These are phyloP conservation scores for Orthosia gothica DNA, from an alignment of 2,888 invertebrate species.

Conservation along the genomic window DNA sequence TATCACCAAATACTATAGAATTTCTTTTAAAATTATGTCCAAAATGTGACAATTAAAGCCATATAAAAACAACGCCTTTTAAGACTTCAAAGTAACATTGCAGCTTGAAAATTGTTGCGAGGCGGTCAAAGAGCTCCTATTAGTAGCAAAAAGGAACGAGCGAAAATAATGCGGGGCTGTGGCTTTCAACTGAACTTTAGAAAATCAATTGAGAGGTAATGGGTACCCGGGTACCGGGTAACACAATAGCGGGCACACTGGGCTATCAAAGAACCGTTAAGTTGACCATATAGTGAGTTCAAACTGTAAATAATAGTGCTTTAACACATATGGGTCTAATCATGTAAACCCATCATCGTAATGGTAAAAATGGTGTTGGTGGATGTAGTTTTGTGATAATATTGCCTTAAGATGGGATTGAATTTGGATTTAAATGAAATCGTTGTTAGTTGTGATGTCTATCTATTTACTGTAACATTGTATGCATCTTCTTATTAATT, in stretches of 20 bases:
- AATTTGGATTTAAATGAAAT: background rate
- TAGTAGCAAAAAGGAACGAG: slow-evolving; percentile 42
- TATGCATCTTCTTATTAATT: background rate
- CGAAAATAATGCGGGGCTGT: slow-evolving; percentile 40
- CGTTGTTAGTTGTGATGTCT: background rate
- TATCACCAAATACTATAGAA: no score
- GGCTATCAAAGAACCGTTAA: slow-evolving; percentile 49
- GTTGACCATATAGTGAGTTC: slow-evolving; percentile 26
- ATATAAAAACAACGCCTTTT: slow-evolving; percentile 10
- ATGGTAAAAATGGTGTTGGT: background rate
- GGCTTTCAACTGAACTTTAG: slow-evolving; percentile 40
- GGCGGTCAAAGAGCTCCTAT: slow-evolving; percentile 49
- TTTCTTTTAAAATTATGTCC: no score
- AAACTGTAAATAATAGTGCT: slow-evolving; percentile 19
- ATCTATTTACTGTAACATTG: background rate
- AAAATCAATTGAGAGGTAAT: slow-evolving; percentile 56
- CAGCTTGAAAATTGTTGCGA: slow-evolving; percentile 21
- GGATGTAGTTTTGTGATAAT: background rate
- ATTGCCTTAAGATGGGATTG: background rate
- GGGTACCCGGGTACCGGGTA: slow-evolving; percentile 32
- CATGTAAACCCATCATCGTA: slow-evolving; percentile 10
- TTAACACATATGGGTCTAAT: background rate
- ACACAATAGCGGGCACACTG: slow-evolving; percentile 38
- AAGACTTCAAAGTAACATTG: slow-evolving; percentile 24
- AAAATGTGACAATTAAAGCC: background rate